Conservation (phyloP, 2,113 vertebrate genomes). For the Anarhynchus alexandrinus region DNA sequence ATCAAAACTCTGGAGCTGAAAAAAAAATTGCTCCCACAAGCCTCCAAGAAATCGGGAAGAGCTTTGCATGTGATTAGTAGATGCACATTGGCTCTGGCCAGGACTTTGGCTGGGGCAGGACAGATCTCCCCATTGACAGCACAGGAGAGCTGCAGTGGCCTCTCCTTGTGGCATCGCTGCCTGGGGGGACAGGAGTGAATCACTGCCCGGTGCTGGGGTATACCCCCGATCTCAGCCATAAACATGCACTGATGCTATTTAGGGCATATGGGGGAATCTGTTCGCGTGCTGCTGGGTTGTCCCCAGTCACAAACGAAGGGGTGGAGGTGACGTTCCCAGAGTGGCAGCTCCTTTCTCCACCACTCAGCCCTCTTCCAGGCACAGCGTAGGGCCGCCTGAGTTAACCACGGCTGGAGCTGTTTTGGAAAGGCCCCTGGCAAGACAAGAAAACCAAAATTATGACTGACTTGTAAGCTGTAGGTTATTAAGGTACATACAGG, state of each 20-base stretch:
- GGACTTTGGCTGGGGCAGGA: not conserved
- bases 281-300: accelerated
- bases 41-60: not conserved
- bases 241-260: not conserved
- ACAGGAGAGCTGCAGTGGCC: accelerated
- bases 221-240: accelerated
- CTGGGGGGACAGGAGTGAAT: not conserved
- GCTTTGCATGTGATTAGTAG: not conserved
- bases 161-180: not conserved
- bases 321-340: not conserved
- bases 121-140: not conserved
- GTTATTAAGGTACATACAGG: not conserved
- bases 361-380: not conserved
- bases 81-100: not conserved
- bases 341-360: not conserved
- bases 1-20: constrained; percentile 29
- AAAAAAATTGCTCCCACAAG: not conserved
- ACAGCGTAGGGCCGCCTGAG: not conserved
- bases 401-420: not conserved
- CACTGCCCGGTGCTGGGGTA: not conserved
- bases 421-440: not conserved
- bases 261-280: not conserved
- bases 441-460: not conserved
- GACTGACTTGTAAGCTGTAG: not conserved
- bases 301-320: accelerated